Base-by-base conservation (phyloP, 2,797 vertebrate species). In the Rhadinocentrus ornatus region DNA sequence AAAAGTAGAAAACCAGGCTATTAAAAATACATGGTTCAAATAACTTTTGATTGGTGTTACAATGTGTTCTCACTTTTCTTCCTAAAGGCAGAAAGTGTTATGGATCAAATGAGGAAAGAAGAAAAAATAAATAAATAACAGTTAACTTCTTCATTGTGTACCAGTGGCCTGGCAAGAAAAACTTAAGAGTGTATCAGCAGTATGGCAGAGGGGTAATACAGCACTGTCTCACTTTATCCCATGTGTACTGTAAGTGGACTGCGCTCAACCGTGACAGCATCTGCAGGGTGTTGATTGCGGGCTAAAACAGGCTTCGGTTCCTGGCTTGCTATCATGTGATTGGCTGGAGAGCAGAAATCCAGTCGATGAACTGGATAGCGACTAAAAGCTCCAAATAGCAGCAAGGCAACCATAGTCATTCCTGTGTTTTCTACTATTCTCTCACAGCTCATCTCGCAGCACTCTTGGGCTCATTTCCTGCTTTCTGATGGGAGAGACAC, bases 251-350 rank as follows among this genome's bases (percentile, higher is more conserved):
- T 77, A 80, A 75, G 79, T 76, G 77, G 75, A 75, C 80, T 66
- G 62, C 80, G 67, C 80, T 83, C 79, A 62, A 60, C 79, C 80
- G 77, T 72, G 80, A 84, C 86, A 88, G 81, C 83, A 84, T 92
- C 92, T 83, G 90, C 48, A 75, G 92, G 90, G 91, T 88, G 92
- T 94, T 95, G 94, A 96, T 96, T 95, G 91, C 84, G 63, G 75
- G 83, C 80, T 87, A 92, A 93, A 93, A 90, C 82, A 73, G 83
- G 91, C 88, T 88, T 65, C 67, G 46, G 91, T 81, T 85, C 78
- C 66, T 34, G 37, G 32, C 78, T 82, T 27, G 62, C 82, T 83
- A 35, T 64, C 78, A 41, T 77, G 66, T 81, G 80, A 92, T 89
- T 82, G 81, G 88, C 87, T 84, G 81, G 68, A 62, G 34, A 78